phyloP scores from a whole-genome alignment of 2,797 vertebrate species.

The Melanogrammus aeglefinus region DNA sequence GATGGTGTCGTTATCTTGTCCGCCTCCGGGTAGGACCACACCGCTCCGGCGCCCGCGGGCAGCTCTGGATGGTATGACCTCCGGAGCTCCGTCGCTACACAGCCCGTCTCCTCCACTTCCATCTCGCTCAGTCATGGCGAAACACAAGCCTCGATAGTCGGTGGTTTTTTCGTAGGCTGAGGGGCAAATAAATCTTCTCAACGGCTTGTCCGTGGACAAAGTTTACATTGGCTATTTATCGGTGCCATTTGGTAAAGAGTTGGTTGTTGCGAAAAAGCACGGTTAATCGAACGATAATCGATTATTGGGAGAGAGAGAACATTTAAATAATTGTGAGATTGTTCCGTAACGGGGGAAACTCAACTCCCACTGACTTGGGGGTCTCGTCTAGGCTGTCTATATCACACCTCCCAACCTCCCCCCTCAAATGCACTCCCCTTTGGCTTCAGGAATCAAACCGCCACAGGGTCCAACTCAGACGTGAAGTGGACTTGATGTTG shows the following conservation, averaged over 20 bases:
- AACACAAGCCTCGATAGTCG: constrained; percentile 37
- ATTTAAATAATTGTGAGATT: not conserved
- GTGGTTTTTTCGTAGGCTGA: not conserved
- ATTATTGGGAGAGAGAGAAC: not conserved
- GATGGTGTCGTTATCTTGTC: constrained; percentile 66
- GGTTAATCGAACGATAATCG: not conserved
- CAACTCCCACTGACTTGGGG: not conserved
- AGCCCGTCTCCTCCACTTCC: constrained; percentile 58
- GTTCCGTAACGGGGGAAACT: not conserved
- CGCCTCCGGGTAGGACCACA: constrained; percentile 59
- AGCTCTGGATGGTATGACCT: constrained; percentile 63
- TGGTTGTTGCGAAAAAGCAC: not conserved
- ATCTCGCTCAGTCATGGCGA: constrained; percentile 72
- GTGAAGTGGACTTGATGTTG: constrained; percentile 11
- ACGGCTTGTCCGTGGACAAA: not conserved
- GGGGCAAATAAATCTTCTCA: not conserved
- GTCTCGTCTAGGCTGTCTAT: not conserved
- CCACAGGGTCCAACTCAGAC: constrained; percentile 21
- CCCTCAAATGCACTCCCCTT: too few relatives aligned
- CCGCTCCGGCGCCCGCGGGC: constrained; percentile 74
- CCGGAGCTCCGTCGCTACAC: constrained; percentile 66
- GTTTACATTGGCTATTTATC: constrained; percentile 16
- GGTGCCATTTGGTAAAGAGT: constrained; percentile 51
- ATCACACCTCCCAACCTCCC: not conserved
- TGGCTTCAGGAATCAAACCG: too few relatives aligned